A percentile compares a stretch with the other conserved stretches of the same genome.
These are phyloP conservation scores for Phoebastria nigripes DNA, from an alignment of 2,797 vertebrate species.

Conservation along the genomic window DNA sequence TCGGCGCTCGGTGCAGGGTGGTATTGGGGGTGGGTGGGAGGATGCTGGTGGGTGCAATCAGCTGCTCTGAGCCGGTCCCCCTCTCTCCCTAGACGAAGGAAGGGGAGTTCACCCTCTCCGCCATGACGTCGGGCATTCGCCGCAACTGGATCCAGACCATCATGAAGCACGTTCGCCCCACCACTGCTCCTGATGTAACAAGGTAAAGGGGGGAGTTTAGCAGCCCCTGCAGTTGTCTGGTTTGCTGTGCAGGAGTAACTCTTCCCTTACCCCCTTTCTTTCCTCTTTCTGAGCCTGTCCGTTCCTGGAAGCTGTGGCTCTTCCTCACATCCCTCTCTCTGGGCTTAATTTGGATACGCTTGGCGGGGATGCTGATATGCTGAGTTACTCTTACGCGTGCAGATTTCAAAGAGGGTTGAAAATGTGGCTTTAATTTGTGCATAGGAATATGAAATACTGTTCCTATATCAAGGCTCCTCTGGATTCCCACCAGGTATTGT, in stretches of 20 bases:
- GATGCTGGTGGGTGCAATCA: background rate
- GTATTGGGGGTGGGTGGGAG: background rate
- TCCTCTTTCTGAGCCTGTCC: background rate
- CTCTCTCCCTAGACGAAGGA: slow-evolving; percentile 85
- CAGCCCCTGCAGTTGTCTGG: background rate
- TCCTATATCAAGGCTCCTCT: slow-evolving; percentile 58
- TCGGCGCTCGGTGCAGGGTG: background rate
- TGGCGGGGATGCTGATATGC: background rate
- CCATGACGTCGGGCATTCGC: slow-evolving; percentile 97
- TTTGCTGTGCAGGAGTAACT: background rate
- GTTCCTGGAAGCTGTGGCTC: background rate
- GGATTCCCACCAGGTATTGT: slow-evolving; percentile 67
- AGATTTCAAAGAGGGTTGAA: slow-evolving; percentile 41
- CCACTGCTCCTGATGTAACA: slow-evolving; percentile 90
- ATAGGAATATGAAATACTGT: slow-evolving; percentile 55
- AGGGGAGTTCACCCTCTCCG: slow-evolving; percentile 90
- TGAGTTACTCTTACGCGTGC: background rate
- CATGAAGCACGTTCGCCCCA: slow-evolving; percentile 93
- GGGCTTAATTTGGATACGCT: background rate
- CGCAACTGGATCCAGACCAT: slow-evolving; percentile 99
- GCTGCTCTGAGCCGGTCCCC: background rate
- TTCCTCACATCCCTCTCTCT: background rate
- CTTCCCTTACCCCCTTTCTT: background rate
- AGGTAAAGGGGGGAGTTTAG: slow-evolving; percentile 77
- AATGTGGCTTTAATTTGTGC: slow-evolving; percentile 63